Conservation (phyloP, 2,888 invertebrate species). For the Agrilus mali region DNA sequence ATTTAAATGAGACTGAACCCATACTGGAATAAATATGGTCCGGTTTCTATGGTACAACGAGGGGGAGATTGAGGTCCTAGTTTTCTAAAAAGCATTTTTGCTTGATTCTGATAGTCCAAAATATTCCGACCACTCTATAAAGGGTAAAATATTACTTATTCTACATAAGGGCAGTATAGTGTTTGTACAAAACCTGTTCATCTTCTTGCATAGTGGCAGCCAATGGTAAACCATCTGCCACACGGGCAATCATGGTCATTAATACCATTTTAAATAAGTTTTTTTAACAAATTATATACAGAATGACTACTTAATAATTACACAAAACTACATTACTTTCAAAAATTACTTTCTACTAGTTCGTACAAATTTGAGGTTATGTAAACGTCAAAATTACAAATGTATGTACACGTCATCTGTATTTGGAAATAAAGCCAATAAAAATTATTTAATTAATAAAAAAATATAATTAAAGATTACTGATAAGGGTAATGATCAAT, state of each 20-base stretch:
- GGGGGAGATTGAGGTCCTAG: slow-evolving; percentile 81
- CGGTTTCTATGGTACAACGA: slow-evolving; percentile 92
- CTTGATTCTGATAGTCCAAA: slow-evolving; percentile 97
- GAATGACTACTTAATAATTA: too few species aligned
- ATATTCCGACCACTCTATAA: slow-evolving; percentile 83
- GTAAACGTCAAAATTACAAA: slow-evolving; percentile 19
- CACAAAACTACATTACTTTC: slow-evolving; percentile 2
- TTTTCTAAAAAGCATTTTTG: slow-evolving; percentile 95
- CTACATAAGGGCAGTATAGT: slow-evolving; percentile 7
- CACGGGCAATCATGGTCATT: slow-evolving; percentile 95
- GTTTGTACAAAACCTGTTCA: slow-evolving; percentile 57
- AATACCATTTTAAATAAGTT: slow-evolving; percentile 61
- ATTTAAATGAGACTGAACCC: slow-evolving; percentile 22
- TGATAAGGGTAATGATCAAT: too few species aligned
- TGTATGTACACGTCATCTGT: slow-evolving; percentile 16
- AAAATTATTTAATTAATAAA: too few species aligned
- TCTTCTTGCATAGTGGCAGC: slow-evolving; percentile 98
- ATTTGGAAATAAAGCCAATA: not conserved
- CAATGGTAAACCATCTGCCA: slow-evolving; percentile 87
- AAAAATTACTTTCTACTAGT: not conserved
- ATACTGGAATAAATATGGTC: slow-evolving; percentile 96
- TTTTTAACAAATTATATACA: not conserved
- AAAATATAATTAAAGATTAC: too few species aligned
- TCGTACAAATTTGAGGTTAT: slow-evolving; percentile 16
- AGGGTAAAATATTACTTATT: slow-evolving; percentile 6